These are phyloP conservation scores for Acronicta aceris DNA, from an alignment of 2,888 invertebrate species.

Conservation along the genomic window DNA sequence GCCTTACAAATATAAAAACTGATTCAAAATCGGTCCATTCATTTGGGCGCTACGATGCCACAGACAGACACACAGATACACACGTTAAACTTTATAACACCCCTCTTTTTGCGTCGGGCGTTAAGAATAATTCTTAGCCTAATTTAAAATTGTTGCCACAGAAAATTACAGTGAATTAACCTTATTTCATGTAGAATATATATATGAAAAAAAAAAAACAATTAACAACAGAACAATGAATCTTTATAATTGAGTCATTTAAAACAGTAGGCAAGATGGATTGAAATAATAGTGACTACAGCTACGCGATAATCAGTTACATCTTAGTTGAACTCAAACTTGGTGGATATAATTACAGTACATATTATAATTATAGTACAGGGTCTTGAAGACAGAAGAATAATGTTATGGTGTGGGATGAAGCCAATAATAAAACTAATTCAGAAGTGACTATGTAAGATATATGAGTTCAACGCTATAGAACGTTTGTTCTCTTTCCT, in stretches of 20 bases:
- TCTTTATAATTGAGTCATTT: background rate
- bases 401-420: constrained; percentile 41
- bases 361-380: constrained; percentile 27
- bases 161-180: too few relatives aligned
- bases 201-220: background rate
- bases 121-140: too few relatives aligned
- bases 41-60: too few relatives aligned
- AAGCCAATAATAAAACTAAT: constrained; percentile 27
- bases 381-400: constrained; percentile 19
- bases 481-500: constrained; percentile 19
- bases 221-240: constrained; percentile 1
- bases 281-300: background rate
- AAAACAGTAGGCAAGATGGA: background rate
- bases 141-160: too few relatives aligned
- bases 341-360: constrained; percentile 25
- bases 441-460: constrained; percentile 22
- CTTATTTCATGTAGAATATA: background rate
- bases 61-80: too few relatives aligned
- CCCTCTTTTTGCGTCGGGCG: too few relatives aligned
- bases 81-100: too few relatives aligned
- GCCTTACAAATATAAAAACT: too few relatives aligned
- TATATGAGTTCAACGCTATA: constrained; percentile 25
- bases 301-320: constrained; percentile 26
- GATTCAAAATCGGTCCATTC: too few relatives aligned
- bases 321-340: constrained; percentile 1